Conservation (phyloP, 2,113 vertebrate species). For the Eptesicus fuscus region DNA sequence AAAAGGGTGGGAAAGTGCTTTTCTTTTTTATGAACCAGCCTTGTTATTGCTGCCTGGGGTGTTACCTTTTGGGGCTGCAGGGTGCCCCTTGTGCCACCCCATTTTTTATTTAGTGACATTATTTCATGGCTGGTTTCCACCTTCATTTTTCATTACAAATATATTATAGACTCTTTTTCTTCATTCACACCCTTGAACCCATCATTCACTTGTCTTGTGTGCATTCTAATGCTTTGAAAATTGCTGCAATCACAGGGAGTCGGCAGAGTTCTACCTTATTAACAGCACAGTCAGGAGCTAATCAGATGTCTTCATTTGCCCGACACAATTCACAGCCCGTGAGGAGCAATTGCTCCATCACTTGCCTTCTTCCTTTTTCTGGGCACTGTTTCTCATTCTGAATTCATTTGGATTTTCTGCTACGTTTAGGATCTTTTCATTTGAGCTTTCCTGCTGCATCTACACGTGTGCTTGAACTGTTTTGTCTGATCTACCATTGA, state of each 20-base stretch:
- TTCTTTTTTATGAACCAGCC: neutral
- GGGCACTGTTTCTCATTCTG: neutral
- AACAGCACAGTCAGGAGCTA: slow-evolving; percentile 51
- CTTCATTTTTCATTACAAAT: slow-evolving; percentile 58
- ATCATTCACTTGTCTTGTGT: slow-evolving; percentile 11
- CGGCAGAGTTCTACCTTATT: slow-evolving; percentile 48
- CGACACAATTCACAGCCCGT: neutral
- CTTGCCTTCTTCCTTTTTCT: neutral
- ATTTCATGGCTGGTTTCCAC: slow-evolving; percentile 16
- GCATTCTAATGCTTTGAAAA: slow-evolving; percentile 36
- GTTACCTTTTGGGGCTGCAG: neutral
- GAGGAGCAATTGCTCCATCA: neutral
- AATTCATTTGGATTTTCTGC: slow-evolving; percentile 27
- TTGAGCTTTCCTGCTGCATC: neutral
- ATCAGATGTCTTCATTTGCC: slow-evolving; percentile 48
- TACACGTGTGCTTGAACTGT: neutral
- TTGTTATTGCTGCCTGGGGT: neutral
- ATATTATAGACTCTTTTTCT: neutral
- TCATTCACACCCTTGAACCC: neutral
- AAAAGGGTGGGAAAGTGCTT: neutral
- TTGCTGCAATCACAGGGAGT: slow-evolving; percentile 59
- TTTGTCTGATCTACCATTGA: slow-evolving; percentile 29
- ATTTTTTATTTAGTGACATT: slow-evolving; percentile 42
- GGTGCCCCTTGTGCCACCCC: neutral
- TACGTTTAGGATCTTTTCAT: neutral